Evolutionary conservation across 1,140 invertebrate genomes (phyloP).

Genomic region (Hyphantria cunea): DNA sequence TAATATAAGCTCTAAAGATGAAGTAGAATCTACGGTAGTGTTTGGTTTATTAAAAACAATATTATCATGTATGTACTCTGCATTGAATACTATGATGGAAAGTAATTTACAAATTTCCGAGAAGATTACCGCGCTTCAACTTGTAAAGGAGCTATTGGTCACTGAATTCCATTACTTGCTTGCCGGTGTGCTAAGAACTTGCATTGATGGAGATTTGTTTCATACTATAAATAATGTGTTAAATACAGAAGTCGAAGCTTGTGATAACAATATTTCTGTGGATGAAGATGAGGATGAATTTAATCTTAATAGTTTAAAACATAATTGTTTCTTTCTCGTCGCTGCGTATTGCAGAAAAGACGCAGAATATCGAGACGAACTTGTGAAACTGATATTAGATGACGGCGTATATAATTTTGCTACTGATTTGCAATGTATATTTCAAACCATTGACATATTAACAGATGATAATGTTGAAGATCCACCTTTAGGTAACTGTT

Average conservation of each 20-base stretch:
- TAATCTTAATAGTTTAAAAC: conserved; percentile 46
- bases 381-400: conserved; percentile 60
- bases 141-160: conserved; percentile 45
- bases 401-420: conserved; percentile 56
- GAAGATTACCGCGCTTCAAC: conserved; percentile 49
- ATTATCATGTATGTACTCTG: conserved; percentile 41
- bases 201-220: conserved; percentile 55
- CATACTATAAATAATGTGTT: conserved; percentile 55
- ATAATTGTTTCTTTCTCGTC: conserved; percentile 54
- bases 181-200: conserved; percentile 39
- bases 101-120: conserved; percentile 41
- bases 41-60: conserved; percentile 38
- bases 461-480: conserved; percentile 43
- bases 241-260: conserved; percentile 38
- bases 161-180: conserved; percentile 50
- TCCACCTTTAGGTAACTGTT: conserved; percentile 54
- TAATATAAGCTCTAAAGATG: conserved; percentile 30
- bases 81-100: conserved; percentile 41
- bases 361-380: conserved; percentile 49
- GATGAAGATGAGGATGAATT: conserved; percentile 54
- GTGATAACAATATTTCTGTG: conserved; percentile 43
- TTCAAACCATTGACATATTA: conserved; percentile 54
- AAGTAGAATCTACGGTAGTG: conserved; percentile 32
- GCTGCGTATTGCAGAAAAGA: conserved; percentile 58
- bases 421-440: conserved; percentile 51